Conservation (phyloP, 2,113 vertebrate genomes). For the Probosciger aterrimus region DNA sequence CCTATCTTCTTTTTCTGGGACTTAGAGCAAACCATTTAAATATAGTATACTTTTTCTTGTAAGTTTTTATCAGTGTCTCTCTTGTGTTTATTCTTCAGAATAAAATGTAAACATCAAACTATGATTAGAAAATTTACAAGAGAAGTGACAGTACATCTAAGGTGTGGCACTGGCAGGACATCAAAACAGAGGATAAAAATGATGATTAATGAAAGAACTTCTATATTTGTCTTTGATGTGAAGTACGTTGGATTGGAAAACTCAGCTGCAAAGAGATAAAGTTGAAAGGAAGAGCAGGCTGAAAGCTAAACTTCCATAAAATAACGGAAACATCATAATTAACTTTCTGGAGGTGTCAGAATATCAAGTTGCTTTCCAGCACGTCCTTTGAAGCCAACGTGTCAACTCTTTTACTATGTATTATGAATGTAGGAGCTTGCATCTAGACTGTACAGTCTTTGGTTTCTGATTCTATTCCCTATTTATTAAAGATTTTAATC, state of each 20-base stretch:
- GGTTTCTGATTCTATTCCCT: not conserved
- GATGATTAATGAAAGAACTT: constrained; percentile 2
- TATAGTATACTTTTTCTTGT: not conserved
- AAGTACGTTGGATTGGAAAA: not conserved
- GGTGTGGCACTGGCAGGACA: not conserved
- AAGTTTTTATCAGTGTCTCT: not conserved
- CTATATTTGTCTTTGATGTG: constrained; percentile 1
- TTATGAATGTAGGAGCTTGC: not conserved
- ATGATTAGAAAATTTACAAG: not conserved
- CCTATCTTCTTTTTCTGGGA: not conserved
- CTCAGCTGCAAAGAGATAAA: constrained; percentile 1
- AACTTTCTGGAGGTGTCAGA: constrained; percentile 36
- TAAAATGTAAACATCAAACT: not conserved
- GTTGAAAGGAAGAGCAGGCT: constrained; percentile 17
- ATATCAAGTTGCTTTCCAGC: not conserved
- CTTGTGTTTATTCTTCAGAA: constrained; percentile 3
- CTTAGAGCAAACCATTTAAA: not conserved
- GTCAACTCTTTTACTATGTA: not conserved
- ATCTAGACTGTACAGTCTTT: not conserved
- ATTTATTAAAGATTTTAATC: constrained; percentile 11
- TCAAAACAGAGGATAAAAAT: constrained; percentile 23
- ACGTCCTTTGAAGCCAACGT: not conserved
- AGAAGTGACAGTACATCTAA: constrained; percentile 9
- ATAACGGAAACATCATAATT: constrained; percentile 8
- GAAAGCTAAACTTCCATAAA: constrained; percentile 19